These are phyloP conservation scores for Epicauta chinensis DNA, from an alignment of 1,140 invertebrate genomes.

Conservation along the genomic window DNA sequence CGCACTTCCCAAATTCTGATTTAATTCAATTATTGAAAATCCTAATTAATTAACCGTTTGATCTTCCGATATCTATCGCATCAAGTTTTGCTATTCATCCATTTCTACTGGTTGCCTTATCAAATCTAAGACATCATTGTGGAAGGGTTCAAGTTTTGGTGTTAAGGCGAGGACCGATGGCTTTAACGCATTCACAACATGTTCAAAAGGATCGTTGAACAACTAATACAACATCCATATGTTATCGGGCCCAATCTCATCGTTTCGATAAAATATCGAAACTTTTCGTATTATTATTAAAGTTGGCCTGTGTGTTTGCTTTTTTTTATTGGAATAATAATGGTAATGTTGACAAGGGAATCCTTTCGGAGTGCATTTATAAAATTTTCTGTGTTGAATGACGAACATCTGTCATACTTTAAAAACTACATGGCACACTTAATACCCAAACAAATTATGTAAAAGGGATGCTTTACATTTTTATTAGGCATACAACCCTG, in stretches of 20 bases:
- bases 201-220: constrained; percentile 14
- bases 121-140: constrained; percentile 8
- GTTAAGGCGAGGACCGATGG: not conserved
- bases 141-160: not conserved
- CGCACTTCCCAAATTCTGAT: too few relatives aligned
- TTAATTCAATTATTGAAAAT: constrained; percentile 7
- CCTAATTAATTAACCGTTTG: constrained; percentile 3
- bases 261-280: too few relatives aligned
- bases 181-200: constrained; percentile 16
- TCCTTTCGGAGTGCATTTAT: too few relatives aligned
- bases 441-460: constrained; percentile 41
- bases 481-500: constrained; percentile 28
- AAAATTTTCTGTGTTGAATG: too few relatives aligned
- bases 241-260: too few relatives aligned
- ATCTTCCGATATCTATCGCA: too few relatives aligned
- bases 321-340: too few relatives aligned
- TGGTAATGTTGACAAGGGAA: too few relatives aligned
- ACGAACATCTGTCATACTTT: not conserved
- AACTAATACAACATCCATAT: too few relatives aligned
- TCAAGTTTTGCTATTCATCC: too few relatives aligned
- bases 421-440: constrained; percentile 26
- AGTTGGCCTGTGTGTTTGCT: too few relatives aligned
- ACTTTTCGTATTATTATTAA: too few relatives aligned
- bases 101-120: not conserved
- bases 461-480: constrained; percentile 41